Base-by-base conservation (phyloP, 1,140 invertebrate species). In the Magallana gigas region DNA sequence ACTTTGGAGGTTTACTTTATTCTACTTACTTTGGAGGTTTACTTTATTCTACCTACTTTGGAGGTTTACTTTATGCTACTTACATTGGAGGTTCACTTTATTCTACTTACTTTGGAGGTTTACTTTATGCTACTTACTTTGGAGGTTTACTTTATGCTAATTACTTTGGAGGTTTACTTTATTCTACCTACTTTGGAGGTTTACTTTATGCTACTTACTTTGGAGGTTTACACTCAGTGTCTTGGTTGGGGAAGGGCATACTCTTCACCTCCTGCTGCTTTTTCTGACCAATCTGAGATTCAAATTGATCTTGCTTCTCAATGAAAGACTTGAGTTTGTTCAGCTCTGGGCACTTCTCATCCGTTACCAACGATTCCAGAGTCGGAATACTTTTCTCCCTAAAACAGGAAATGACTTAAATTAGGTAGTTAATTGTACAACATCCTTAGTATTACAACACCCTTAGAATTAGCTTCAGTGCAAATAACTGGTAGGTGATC, bases 141-240 rank as follows among this genome's bases (percentile, higher is more conserved):
- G 68, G 68, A 71, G 23, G 68, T 71, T 29, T 71, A 71, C 64
- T 3, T 1, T 71, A 29, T 29, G 8, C 23, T 7, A 1, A 18
- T 71, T 71, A 23, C 18, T 71, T 71, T 68, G 14, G 16, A 71
- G 18, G 64, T 71, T 68, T 68, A 68, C 64, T 23, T 8, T 29
- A 1, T 71, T 11, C 36, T 8, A 71, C 18, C 29, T 71, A 71
- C 68, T 71, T 71, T 36, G 68, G 68, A 71, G 68, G 68, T 29
- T 71, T 71, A 71, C 64, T 23, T 23, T 29, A 6, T 71, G 68
- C 29, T 11, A 82, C 88, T 87, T 91, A 94, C 93, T 90, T 93
- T 0, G 98, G 98, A 16, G 98, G 97, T 12, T 96, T 95, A 92
- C 97, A 98, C 93, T 98, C 98, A 80, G 96, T 95, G 56, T 93